Base-by-base conservation (phyloP, 2,113 vertebrate genomes). In the Elephantulus edwardii region DNA sequence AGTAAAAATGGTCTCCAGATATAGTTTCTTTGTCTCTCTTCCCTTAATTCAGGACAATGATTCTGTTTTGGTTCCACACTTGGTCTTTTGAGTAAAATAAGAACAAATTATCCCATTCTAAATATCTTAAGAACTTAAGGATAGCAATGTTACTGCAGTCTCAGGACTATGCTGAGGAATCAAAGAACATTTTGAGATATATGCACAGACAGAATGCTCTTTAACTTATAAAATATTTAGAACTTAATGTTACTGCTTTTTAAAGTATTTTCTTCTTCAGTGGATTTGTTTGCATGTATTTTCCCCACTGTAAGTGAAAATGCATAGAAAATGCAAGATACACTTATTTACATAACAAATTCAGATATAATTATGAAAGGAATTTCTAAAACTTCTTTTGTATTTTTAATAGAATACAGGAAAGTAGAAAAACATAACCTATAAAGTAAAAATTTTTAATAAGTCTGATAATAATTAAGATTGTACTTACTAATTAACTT, bases 1-100 rank as follows among this genome's bases (percentile, higher is more conserved):
- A 42, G 52, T 95, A 62, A 93, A 35, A 42, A 60, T 84, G 42
- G 42, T 91, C 26, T 58, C 50, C 17, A 30, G 40, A 72, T 91
- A 92, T 17, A 62, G 58, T 44, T 42, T 83, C n/a, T 75, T 74
- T 91, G n/a, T 19, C 93, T 86, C 44, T 75, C 88, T 94, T 96
- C 93, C 72, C 71, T 90, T 60, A 38, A 76, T 64, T 92, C 42
- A 85, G 22, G 56, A 35, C 1, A 9, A 24, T 42, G n/a, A 20
- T 35, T 86, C 35, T 56, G 17, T 8, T 1, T 68, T 91, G 11
- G 71, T 46, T 48, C 75, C 72, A 91, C 3, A 7, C 2, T 89
- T 89, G 84, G 0, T 87, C n/a, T 71, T 19, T 56, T 19, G 24
- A 66, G 19, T 38, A 52, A 90, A 87, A 83, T 54, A 89, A 77